phyloP scores from a whole-genome alignment of 2,888 invertebrate genomes.

The Barypeithes pellucidus region DNA sequence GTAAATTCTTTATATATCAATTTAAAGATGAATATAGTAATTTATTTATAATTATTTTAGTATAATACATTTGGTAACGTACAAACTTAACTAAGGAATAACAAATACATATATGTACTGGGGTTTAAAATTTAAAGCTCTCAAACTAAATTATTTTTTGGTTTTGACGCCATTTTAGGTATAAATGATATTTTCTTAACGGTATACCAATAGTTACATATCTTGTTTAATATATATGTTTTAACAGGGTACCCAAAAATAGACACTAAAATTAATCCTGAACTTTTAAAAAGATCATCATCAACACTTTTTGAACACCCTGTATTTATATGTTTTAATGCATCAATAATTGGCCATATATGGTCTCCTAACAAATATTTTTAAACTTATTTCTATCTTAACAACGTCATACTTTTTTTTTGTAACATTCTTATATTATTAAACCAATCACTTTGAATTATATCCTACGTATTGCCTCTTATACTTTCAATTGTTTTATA shows the following conservation, averaged over 20 bases:
- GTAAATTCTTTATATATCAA: constrained; percentile 25
- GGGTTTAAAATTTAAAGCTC: constrained; percentile 49
- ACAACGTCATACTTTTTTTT: constrained; percentile 9
- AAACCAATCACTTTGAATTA: not conserved
- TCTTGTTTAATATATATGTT: not conserved
- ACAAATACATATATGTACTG: constrained; percentile 26
- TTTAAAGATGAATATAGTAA: constrained; percentile 29
- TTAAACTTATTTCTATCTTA: not conserved
- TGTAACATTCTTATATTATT: not conserved
- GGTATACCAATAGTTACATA: not conserved
- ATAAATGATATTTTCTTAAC: constrained; percentile 1
- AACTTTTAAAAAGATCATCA: not conserved
- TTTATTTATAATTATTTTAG: constrained; percentile 26
- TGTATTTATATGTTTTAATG: not conserved
- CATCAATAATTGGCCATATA: not conserved
- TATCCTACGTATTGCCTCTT: constrained; percentile 28
- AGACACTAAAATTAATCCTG: not conserved
- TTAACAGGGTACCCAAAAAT: not conserved
- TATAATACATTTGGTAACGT: constrained; percentile 37
- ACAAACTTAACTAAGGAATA: constrained; percentile 40
- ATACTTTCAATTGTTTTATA: constrained; percentile 5
- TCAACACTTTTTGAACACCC: not conserved
- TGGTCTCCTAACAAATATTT: not conserved
- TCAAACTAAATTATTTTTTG: constrained; percentile 20
- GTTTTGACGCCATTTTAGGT: constrained; percentile 9